Conservation (phyloP, 2,888 invertebrate genomes). For the Cheilosia scutellata region DNA sequence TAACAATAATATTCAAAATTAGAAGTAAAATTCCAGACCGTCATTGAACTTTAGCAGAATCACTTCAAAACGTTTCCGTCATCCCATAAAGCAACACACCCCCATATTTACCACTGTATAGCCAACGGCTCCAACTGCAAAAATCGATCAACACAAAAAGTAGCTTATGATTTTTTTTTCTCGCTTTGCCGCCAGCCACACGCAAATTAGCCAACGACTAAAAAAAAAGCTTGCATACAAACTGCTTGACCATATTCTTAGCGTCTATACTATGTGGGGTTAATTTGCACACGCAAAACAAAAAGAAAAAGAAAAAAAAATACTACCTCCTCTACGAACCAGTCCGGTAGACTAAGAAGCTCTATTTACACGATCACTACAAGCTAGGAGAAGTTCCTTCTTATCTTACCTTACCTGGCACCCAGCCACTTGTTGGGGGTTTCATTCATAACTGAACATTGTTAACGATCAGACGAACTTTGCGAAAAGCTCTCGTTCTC, state of each 20-base stretch:
- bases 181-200: constrained; percentile 32
- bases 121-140: constrained; percentile 19
- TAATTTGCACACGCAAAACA: constrained; percentile 42
- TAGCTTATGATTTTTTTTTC: constrained; percentile 39
- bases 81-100: constrained; percentile 54
- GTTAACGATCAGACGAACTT: constrained; percentile 82
- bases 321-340: constrained; percentile 34
- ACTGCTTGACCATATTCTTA: constrained; percentile 2
- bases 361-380: constrained; percentile 23
- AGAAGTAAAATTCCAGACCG: not conserved
- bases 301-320: constrained; percentile 1
- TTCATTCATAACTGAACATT: constrained; percentile 83
- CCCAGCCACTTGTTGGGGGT: constrained; percentile 79
- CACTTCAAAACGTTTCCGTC: constrained; percentile 56
- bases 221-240: constrained; percentile 33
- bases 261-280: constrained; percentile 14
- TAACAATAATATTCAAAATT: not conserved
- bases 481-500: constrained; percentile 77
- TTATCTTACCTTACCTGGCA: constrained; percentile 79
- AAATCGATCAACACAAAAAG: constrained; percentile 21
- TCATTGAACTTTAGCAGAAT: constrained; percentile 27
- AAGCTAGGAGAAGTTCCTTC: constrained; percentile 67
- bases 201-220: constrained; percentile 26
- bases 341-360: constrained; percentile 55
- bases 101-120: constrained; percentile 37